phyloP scores from a whole-genome alignment of 2,797 vertebrate genomes.

The Phrynocephalus guinanensis region DNA sequence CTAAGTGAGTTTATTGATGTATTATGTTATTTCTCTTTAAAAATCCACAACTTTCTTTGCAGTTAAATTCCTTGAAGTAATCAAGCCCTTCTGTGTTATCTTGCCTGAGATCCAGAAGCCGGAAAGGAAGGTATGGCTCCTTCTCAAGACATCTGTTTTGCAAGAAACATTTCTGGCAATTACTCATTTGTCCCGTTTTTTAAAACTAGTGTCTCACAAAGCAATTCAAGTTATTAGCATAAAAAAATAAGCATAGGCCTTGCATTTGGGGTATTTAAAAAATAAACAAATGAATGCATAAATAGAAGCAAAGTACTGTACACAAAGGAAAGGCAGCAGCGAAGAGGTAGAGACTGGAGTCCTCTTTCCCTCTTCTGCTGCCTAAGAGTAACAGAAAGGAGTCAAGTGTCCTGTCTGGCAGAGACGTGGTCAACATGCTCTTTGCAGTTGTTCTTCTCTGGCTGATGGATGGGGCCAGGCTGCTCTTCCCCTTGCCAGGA shows the following conservation, averaged over 20 bases:
- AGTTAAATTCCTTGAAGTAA: conserved; percentile 88
- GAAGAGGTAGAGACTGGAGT: background rate
- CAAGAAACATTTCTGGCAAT: background rate
- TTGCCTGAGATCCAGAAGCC: conserved; percentile 86
- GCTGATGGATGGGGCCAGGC: background rate
- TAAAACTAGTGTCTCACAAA: background rate
- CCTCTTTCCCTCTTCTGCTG: background rate
- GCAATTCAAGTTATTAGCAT: background rate
- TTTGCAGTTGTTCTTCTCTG: background rate
- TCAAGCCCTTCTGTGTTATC: conserved; percentile 87
- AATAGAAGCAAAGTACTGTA: background rate
- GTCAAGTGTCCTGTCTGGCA: background rate
- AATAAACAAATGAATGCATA: background rate
- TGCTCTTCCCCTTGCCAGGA: conserved; percentile 3
- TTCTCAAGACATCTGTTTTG: background rate
- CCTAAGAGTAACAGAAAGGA: background rate
- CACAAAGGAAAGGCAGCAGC: background rate
- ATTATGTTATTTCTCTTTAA: conserved; percentile 21
- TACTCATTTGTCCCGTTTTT: background rate
- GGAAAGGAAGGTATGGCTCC: conserved; percentile 80
- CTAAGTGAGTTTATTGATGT: background rate
- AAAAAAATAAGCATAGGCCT: background rate
- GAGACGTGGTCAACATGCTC: background rate
- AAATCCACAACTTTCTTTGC: conserved; percentile 40
- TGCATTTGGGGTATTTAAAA: background rate